These are phyloP conservation scores for Hemichromis elongatus DNA, from an alignment of 2,113 vertebrate species.

Conservation along the genomic window DNA sequence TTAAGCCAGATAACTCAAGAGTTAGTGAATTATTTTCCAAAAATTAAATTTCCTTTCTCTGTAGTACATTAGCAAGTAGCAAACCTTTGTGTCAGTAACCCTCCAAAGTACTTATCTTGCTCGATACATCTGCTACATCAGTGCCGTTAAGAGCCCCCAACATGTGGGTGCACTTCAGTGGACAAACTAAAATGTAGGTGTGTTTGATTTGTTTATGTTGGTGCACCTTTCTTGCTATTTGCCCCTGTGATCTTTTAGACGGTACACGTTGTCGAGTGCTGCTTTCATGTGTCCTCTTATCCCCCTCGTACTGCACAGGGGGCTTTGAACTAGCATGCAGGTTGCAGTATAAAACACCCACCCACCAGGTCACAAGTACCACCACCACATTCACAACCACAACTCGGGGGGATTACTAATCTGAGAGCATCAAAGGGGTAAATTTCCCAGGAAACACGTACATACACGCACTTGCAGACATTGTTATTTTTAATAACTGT, in stretches of 20 bases:
- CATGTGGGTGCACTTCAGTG: conserved; percentile 54
- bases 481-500: conserved; percentile 12
- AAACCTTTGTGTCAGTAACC: background rate
- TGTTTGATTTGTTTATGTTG: conserved; percentile 65
- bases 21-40: background rate
- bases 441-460: background rate
- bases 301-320: conserved; percentile 5
- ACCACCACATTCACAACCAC: background rate
- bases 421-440: conserved; percentile 35
- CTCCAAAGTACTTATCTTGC: background rate
- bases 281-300: conserved; percentile 69
- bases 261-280: conserved; percentile 41
- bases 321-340: conserved; percentile 73
- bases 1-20: background rate
- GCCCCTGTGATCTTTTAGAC: conserved; percentile 58
- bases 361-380: conserved; percentile 34
- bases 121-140: background rate
- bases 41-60: background rate
- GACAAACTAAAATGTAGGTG: conserved; percentile 44
- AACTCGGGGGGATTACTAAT: conserved; percentile 31
- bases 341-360: conserved; percentile 39
- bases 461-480: background rate
- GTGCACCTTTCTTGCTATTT: conserved; percentile 1
- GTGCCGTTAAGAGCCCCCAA: conserved; percentile 2
- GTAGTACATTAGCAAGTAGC: background rate